Base-by-base conservation (phyloP, 2,888 invertebrate species). In the Malthinus seriepunctatus region DNA sequence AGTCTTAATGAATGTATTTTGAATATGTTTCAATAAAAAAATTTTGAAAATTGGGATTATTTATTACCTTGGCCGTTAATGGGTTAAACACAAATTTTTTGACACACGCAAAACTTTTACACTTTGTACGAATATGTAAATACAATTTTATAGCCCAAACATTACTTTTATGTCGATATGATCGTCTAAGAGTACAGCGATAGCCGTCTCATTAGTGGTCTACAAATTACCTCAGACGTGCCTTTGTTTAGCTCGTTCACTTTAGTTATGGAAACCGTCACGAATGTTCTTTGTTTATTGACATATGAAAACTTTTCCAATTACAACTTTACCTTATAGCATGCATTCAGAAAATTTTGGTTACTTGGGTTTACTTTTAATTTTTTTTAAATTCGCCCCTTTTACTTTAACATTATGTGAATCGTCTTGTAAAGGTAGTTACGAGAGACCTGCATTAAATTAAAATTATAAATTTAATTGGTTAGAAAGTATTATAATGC, bases 231-330 rank as follows among this genome's bases (percentile, higher is more conserved):
- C 60, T 63, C 38, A 51, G 58, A 46, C 61, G 63, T 56, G 65
- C 58, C 62, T 64, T 63, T 64, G 63, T 66, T 63, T 49, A 63
- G 61, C 63, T 67, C 60, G 67, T 67, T 69, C 64, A 66, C 64
- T 58, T 63, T 60, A 61, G 65, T 69, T 69, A 67, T 69, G 66
- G 68, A 66, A 64, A 58, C 65, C 67, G 69, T 68, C 69, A 69
- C 69, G 69, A 69, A 67, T 65, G 60, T 60, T 45, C 56, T 65
- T 50, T 64, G 63, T 69, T 70, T 71, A 72, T 72, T 72, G 72
- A 72, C 71, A 72, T 69, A 70, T 68, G 69, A 70, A 71, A 71
- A 71, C 67, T 71, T 72, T 72, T 71, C 70, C 71, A 72, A 71
- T 72, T 71, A 70, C 69, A 66, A 65, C 61, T 69, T 65, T 61